These are phyloP conservation scores for Tridacna crocea DNA, from an alignment of 2,888 invertebrate species.

Conservation along the genomic window DNA sequence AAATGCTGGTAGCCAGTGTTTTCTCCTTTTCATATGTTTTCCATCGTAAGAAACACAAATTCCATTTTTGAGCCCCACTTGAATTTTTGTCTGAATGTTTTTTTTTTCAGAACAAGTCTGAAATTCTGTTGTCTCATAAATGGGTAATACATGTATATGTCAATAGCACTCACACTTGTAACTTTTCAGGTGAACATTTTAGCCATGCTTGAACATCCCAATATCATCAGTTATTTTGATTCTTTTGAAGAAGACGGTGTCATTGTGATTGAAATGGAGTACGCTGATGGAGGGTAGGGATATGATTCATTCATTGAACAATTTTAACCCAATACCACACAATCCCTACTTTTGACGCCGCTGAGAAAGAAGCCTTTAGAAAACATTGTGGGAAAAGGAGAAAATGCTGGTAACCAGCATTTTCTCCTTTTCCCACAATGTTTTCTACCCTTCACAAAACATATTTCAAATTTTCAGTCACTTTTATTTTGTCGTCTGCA, in stretches of 20 bases:
- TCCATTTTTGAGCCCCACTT: too few species aligned
- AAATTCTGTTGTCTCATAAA: too few species aligned
- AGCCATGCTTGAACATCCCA: conserved; percentile 89
- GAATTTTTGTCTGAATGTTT: too few species aligned
- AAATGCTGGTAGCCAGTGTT: too few species aligned
- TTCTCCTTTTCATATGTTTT: too few species aligned
- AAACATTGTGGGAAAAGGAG: neutral
- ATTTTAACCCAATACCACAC: neutral
- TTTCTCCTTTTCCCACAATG: neutral
- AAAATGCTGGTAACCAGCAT: neutral
- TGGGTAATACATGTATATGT: too few species aligned
- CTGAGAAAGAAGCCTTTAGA: neutral
- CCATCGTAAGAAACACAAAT: too few species aligned
- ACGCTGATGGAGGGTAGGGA: conserved; percentile 89
- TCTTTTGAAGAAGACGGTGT: conserved; percentile 90
- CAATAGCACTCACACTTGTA: too few species aligned
- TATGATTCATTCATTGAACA: neutral
- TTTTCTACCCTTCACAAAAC: too few species aligned
- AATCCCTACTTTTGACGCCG: neutral
- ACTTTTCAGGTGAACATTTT: conserved; percentile 86
- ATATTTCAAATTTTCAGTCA: too few species aligned
- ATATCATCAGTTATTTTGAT: conserved; percentile 90
- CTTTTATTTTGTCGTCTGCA: too few species aligned
- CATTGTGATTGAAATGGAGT: conserved; percentile 91
- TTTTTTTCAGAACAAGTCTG: too few species aligned